These are phyloP conservation scores for Pterostichus madidus DNA, from an alignment of 2,888 invertebrate genomes.

Conservation along the genomic window DNA sequence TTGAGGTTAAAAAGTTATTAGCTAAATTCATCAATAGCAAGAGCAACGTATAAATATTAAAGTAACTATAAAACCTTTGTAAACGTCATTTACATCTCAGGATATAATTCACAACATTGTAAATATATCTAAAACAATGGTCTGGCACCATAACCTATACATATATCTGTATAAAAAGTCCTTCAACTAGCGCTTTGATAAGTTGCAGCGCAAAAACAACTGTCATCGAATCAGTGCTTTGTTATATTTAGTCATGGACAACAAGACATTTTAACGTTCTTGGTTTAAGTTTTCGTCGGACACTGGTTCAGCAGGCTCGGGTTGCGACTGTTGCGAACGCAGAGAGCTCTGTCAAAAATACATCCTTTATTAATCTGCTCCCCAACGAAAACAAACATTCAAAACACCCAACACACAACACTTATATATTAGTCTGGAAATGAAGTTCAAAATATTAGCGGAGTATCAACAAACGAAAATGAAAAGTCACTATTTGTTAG, in stretches of 20 bases:
- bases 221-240: slow-evolving; percentile 33
- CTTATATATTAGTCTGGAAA: too few relatives aligned
- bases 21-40: slow-evolving; percentile 22
- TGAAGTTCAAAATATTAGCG: too few relatives aligned
- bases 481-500: too few relatives aligned
- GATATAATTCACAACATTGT: slow-evolving; percentile 56
- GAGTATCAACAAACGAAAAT: too few relatives aligned
- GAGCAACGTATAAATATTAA: slow-evolving; percentile 48
- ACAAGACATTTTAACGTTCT: slow-evolving; percentile 77
- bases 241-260: slow-evolving; percentile 34
- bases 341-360: slow-evolving; percentile 83
- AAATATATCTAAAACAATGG: slow-evolving; percentile 62
- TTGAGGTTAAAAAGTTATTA: slow-evolving; percentile 26
- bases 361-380: slow-evolving; percentile 27
- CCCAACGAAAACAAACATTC: background rate
- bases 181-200: slow-evolving; percentile 43
- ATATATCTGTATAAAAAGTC: slow-evolving; percentile 60
- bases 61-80: slow-evolving; percentile 48
- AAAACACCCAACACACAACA: slow-evolving; percentile 13
- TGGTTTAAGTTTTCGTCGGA: slow-evolving; percentile 88
- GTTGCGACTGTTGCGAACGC: slow-evolving; percentile 79
- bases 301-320: slow-evolving; percentile 78
- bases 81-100: slow-evolving; percentile 47
- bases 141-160: slow-evolving; percentile 59
- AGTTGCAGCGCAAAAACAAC: slow-evolving; percentile 32